phyloP scores from a whole-genome alignment of 2,888 invertebrate species.

The Drosophila robusta region DNA sequence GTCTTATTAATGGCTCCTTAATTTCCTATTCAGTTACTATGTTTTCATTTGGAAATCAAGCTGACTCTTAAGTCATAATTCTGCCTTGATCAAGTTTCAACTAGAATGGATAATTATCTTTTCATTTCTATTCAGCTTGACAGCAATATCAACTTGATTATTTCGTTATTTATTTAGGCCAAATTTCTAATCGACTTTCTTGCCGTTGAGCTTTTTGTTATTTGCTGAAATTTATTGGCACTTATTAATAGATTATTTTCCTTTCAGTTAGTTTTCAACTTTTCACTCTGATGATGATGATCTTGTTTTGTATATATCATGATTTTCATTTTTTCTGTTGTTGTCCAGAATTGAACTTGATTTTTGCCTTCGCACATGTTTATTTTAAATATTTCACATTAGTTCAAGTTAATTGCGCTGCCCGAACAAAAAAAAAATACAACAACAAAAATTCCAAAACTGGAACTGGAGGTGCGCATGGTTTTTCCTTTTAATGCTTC shows the following conservation, averaged over 20 bases:
- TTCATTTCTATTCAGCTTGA: neutral
- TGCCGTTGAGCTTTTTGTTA: slow-evolving; percentile 30
- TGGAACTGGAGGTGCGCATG: slow-evolving; percentile 48
- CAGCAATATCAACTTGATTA: slow-evolving; percentile 12
- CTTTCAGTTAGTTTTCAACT: slow-evolving; percentile 35
- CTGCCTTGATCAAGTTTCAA: too few species aligned
- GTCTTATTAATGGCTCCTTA: neutral
- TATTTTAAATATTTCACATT: slow-evolving; percentile 70
- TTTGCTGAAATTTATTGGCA: slow-evolving; percentile 56
- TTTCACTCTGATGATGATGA: slow-evolving; percentile 34
- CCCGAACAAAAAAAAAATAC: neutral
- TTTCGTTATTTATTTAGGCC: slow-evolving; percentile 38
- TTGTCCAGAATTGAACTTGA: slow-evolving; percentile 55
- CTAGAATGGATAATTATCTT: neutral
- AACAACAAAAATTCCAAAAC: slow-evolving; percentile 21
- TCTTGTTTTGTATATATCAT: slow-evolving; percentile 25
- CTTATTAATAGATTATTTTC: slow-evolving; percentile 62
- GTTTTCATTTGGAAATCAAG: too few species aligned
- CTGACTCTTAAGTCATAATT: neutral
- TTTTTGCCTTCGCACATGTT: slow-evolving; percentile 54
- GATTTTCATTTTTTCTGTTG: slow-evolving; percentile 8
- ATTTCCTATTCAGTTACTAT: neutral
- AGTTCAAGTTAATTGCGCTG: slow-evolving; percentile 58
- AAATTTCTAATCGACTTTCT: slow-evolving; percentile 50
- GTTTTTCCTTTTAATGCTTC: neutral